Evolutionary conservation across 1,140 invertebrate genomes (phyloP).

Genomic region (Cotesia typhae): DNA sequence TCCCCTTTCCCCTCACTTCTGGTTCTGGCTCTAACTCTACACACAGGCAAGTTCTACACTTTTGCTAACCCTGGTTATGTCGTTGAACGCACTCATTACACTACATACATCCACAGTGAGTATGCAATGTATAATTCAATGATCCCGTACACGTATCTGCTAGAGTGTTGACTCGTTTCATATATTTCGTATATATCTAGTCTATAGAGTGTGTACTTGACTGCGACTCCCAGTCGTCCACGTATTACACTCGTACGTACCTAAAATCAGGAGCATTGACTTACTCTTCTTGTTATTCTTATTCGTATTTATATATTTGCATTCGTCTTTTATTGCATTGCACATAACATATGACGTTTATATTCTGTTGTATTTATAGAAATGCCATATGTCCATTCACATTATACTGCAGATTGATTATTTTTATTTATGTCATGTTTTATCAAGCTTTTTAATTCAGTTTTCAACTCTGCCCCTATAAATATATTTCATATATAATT

Average conservation of each 20-base stretch:
- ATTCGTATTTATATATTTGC: constrained; percentile 7
- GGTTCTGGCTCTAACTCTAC: not conserved
- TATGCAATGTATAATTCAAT: no score
- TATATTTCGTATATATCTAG: not conserved
- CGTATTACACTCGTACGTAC: not conserved
- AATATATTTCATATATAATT: no score
- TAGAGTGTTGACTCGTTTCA: no score
- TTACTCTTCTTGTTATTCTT: not conserved
- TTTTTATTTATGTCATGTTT: not conserved
- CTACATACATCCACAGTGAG: no score
- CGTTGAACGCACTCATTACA: constrained; percentile 7
- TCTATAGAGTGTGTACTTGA: not conserved
- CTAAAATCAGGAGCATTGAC: constrained; percentile 23
- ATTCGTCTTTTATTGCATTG: constrained; percentile 7
- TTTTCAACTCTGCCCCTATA: no score
- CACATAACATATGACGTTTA: no score
- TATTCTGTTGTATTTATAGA: no score
- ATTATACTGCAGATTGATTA: not conserved
- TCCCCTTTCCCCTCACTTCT: not conserved
- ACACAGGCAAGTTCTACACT: not conserved
- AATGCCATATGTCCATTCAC: no score
- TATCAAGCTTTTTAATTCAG: no score
- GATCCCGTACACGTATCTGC: no score
- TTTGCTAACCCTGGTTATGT: no score
- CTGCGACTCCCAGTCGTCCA: constrained; percentile 16